A percentile compares a stretch with the other conserved stretches of the same genome.
Conservation (phyloP, 2,113 vertebrate species). For the Sceloporus tristichus region DNA sequence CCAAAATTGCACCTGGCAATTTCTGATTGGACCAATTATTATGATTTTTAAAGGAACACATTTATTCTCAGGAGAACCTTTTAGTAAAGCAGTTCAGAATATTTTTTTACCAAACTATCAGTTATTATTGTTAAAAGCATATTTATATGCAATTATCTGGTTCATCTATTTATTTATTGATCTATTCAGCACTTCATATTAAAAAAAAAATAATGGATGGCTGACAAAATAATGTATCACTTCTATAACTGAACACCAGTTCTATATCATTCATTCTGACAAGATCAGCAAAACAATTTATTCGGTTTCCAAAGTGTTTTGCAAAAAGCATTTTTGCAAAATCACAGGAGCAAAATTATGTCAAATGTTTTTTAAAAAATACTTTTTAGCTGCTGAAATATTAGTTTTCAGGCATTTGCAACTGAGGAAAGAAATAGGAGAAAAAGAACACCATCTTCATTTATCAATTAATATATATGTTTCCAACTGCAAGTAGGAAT, state of each 20-base stretch:
- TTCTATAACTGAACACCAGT: neutral
- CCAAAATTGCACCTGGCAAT: neutral
- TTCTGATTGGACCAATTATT: neutral
- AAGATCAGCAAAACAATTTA: neutral
- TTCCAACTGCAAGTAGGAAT: no score
- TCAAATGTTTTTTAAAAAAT: neutral
- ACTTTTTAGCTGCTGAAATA: neutral
- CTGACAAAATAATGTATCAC: neutral
- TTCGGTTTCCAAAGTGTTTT: neutral
- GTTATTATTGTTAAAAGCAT: no score
- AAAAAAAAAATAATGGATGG: no score
- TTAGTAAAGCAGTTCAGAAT: neutral
- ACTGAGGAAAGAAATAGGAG: neutral
- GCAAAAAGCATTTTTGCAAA: neutral
- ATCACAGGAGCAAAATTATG: neutral
- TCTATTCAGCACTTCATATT: no score
- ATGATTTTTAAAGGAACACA: neutral
- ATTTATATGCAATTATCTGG: neutral
- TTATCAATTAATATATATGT: no score
- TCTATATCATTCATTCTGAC: neutral
- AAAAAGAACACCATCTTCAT: no score
- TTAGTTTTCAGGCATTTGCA: neutral
- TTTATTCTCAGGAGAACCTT: neutral
- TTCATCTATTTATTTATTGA: neutral
- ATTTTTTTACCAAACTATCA: no score